Evolutionary conservation across 1,140 invertebrate species (phyloP).

Genomic region (Drosophila yakuba): DNA sequence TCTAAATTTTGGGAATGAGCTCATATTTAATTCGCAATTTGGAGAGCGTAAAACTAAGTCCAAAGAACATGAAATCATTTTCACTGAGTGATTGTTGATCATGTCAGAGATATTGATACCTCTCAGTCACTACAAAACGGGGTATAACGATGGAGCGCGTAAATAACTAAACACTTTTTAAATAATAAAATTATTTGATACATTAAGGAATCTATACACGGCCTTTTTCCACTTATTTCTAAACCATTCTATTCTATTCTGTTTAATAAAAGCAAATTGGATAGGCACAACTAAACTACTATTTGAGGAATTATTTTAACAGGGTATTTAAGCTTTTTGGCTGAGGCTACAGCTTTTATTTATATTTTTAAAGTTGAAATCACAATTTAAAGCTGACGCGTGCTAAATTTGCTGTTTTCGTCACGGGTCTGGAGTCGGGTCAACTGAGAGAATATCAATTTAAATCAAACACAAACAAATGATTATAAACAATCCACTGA

Average conservation of each 20-base stretch:
- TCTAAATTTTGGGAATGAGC: constrained; percentile 70
- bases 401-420: constrained; percentile 33
- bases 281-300: no score
- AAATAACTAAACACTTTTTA: not conserved
- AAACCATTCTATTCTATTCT: no score
- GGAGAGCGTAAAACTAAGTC: constrained; percentile 53
- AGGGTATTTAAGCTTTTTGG: constrained; percentile 4
- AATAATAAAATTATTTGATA: no score
- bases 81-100: constrained; percentile 35
- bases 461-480: constrained; percentile 35
- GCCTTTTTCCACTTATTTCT: no score
- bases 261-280: no score
- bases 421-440: constrained; percentile 31
- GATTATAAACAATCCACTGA: constrained; percentile 37
- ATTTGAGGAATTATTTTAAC: not conserved
- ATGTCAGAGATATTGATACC: constrained; percentile 25
- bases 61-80: constrained; percentile 37
- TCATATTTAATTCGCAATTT: constrained; percentile 57
- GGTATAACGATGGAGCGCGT: not conserved
- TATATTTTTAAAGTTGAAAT: constrained; percentile 60
- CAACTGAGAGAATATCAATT: constrained; percentile 57
- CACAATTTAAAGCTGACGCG: constrained; percentile 70
- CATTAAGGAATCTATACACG: no score
- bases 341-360: not conserved
- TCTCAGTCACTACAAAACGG: not conserved